These are phyloP conservation scores for Psylliodes chrysocephalus DNA, from an alignment of 2,888 invertebrate genomes.

Conservation along the genomic window DNA sequence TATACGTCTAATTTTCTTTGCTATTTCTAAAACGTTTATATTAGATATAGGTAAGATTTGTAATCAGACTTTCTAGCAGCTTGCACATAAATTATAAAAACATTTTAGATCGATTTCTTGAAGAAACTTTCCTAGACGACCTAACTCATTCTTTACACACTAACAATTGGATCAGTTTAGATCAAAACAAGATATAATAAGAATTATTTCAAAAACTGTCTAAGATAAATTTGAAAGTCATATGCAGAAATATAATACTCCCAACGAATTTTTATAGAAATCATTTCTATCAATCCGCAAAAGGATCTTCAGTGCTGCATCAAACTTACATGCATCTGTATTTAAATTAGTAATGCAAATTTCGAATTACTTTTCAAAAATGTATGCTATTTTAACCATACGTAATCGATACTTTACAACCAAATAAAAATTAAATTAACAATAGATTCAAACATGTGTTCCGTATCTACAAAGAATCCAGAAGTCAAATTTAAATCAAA, in stretches of 20 bases:
- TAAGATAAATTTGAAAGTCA: conserved; percentile 6
- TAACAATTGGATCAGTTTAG: neutral
- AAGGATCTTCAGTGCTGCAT: conserved; percentile 15
- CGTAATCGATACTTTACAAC: conserved; percentile 51
- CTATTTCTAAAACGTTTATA: no score
- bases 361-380: conserved; percentile 26
- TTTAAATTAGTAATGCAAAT: conserved; percentile 30
- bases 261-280: conserved; percentile 7
- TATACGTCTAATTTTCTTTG: no score
- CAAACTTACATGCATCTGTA: conserved; percentile 25
- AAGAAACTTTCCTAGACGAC: no score
- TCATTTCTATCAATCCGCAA: neutral
- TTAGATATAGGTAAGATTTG: no score
- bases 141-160: no score
- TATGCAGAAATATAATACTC: conserved; percentile 16
- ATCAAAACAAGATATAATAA: neutral
- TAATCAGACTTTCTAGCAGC: no score
- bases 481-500: conserved; percentile 60
- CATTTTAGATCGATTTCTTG: no score
- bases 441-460: conserved; percentile 51
- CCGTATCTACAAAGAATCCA: conserved; percentile 53
- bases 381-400: conserved; percentile 26
- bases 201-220: neutral
- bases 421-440: conserved; percentile 30
- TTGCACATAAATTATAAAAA: no score